Base-by-base conservation (phyloP, 2,888 invertebrate genomes). In the Gnatocerus cornutus region DNA sequence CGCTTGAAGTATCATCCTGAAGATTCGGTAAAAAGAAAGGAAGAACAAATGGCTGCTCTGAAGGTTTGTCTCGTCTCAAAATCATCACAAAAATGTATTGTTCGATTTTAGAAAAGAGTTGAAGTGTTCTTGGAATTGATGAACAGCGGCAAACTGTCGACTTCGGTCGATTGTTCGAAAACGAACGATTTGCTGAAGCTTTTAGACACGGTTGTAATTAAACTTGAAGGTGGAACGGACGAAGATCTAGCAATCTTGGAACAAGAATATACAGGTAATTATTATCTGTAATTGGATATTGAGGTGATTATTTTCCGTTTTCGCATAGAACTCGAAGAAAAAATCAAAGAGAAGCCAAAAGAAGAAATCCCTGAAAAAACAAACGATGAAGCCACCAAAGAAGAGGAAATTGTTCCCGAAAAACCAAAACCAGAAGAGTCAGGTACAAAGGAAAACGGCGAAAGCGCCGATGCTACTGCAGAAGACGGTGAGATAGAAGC, bases 1-100 rank as follows among this genome's bases (percentile, higher is more conserved):
- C 97, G 98, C 87, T 92, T 95, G 78, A 99, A 99, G 88, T 99
- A 99, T 83, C 99, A 99, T 85, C 99, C 99, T 1, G 97, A 97
- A 85, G 98, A 99, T 82, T 95, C 95, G 59, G 89, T 93, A 30
- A 96, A 94, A 84, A 88, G 96, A 65, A 95, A 94, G 84, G 94
- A 95, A 12, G 97, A 98, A 81, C 95, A 96, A 79, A 87, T 92
- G 64, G 86, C 88, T 65, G 93, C 94, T 66, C 86, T 97, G 43
- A 93, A 92, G 90, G 27, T 41, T 41, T n/a, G 10, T 41, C 13
- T 21, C 2, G 4, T 21, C 4, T 21, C 21, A 21, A 3, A 21
- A 21, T 4, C 4, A 21, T 21, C 21, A 21, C 4, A 39, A 39
- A 39, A 39, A 3, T 43, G 46, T 39, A 6, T 7, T 43, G 46